Evolutionary conservation across 2,888 invertebrate species (phyloP), one percentile per base, ranked within the genome.

Genomic region (Acanthosepion esculentum): DNA sequence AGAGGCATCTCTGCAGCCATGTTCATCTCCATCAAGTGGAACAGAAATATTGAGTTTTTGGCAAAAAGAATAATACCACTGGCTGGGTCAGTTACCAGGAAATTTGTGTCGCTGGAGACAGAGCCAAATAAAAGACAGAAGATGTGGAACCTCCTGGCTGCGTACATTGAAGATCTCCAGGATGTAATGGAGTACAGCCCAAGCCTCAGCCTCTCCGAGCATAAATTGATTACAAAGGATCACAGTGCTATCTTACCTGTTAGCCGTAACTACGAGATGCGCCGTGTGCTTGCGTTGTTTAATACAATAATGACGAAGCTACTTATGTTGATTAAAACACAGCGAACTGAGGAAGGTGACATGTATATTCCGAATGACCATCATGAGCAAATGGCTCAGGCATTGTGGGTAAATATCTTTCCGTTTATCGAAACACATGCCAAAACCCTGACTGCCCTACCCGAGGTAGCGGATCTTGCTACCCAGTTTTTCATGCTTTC

Each of bases 401-500:
- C 93, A 26, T 94, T 97, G 92, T 96, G 97, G 96, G 95, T 94
- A 94, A 94, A 95, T 92, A 95, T 96, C 18, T 97, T 96, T 91
- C 96, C 96, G 20, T 96, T 96, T 95, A 95, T 96, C 26, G 95
- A 95, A 94, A 96, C 96, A 3, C 96, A 96, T 94, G 95, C 96
- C 55, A 93, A 95, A 53, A 96, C 96, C n/a, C 95, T 95, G 94
- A 96, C 96, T 59, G 96, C 96, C 33, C 96, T 96, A 18, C 95
- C 95, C 26, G 95, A 96, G 33, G 94, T 97, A 15, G 96, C 97
- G 64, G 97, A 97, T 95, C 95, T 97, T 23, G 96, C 96, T 50
- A 96, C 96, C 0, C 95, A 96, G 33, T 96, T 97, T 94, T 95
- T 96, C 29, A 95, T 96, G 20, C 94, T 96, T 15, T 93, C 93